Evolutionary conservation across 2,797 vertebrate species (phyloP).

Genomic region (Tamandua tetradactyla): DNA sequence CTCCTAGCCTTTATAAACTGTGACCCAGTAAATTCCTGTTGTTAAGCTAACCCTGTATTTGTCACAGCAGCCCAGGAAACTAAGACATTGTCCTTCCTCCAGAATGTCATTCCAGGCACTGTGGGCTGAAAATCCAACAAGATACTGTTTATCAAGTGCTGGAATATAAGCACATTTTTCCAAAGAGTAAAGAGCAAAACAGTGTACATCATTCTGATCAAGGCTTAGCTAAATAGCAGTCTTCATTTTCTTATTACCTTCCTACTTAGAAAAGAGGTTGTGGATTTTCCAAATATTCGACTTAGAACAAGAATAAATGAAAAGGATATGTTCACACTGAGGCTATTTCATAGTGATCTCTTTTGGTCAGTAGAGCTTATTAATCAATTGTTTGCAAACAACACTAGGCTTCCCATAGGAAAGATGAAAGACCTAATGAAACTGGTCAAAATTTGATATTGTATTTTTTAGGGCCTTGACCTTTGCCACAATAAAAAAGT

Average conservation of each 20-base stretch:
- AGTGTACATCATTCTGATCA: not conserved
- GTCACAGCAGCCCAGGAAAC: too few relatives aligned
- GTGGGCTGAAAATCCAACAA: not conserved
- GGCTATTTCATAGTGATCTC: not conserved
- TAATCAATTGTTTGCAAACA: not conserved
- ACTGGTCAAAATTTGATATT: not conserved
- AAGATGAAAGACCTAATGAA: not conserved
- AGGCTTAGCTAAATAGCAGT: not conserved
- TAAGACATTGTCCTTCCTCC: not conserved
- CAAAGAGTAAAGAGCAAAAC: not conserved
- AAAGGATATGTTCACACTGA: not conserved
- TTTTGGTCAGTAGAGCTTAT: not conserved
- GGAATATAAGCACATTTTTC: not conserved
- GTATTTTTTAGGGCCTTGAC: not conserved
- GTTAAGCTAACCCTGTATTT: too few relatives aligned
- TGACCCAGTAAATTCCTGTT: too few relatives aligned
- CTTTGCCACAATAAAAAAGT: not conserved
- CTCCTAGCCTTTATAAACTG: too few relatives aligned
- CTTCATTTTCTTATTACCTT: slow-evolving; percentile 10
- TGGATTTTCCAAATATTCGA: not conserved
- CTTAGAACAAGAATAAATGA: not conserved
- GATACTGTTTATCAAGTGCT: not conserved
- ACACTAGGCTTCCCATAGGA: not conserved
- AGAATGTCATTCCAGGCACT: not conserved
- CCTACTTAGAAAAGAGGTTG: not conserved